These are phyloP conservation scores for Danaus chrysippus DNA, from an alignment of 2,888 invertebrate genomes.

Conservation along the genomic window DNA sequence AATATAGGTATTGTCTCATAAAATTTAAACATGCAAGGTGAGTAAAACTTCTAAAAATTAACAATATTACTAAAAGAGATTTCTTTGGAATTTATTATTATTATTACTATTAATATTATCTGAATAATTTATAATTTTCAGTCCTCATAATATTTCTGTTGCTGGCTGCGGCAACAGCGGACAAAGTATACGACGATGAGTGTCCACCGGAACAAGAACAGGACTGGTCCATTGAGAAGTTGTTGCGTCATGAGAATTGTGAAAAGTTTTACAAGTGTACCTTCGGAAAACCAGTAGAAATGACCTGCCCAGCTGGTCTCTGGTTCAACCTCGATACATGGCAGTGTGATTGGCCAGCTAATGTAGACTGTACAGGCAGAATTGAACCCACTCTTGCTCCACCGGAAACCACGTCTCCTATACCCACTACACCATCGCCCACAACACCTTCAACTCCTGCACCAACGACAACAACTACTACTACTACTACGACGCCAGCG, in stretches of 20 bases:
- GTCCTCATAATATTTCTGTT: slow-evolving; percentile 15
- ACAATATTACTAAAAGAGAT: not conserved
- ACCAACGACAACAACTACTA: slow-evolving; percentile 1
- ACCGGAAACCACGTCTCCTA: not conserved
- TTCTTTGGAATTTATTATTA: not conserved
- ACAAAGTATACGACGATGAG: slow-evolving; percentile 29
- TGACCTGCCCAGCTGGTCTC: slow-evolving; percentile 76
- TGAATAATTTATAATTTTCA: slow-evolving; percentile 6
- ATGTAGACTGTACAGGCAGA: slow-evolving; percentile 78
- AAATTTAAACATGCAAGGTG: slow-evolving; percentile 33
- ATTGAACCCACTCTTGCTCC: slow-evolving; percentile 18
- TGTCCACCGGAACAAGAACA: slow-evolving; percentile 56
- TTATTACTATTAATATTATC: slow-evolving; percentile 2
- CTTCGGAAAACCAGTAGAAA: slow-evolving; percentile 78
- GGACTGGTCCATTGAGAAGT: slow-evolving; percentile 47
- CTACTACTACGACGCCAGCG: slow-evolving; percentile 6
- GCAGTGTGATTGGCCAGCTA: slow-evolving; percentile 80
- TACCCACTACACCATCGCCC: not conserved
- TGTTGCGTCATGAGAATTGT: slow-evolving; percentile 77
- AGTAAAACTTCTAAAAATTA: not conserved
- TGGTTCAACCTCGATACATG: slow-evolving; percentile 73
- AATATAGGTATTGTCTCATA: slow-evolving; percentile 16
- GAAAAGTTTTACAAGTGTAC: slow-evolving; percentile 83
- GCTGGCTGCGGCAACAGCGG: slow-evolving; percentile 37
- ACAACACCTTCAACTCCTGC: not conserved